phyloP scores from a whole-genome alignment of 92 coral and sea anemone genomes.

The Epizoanthus stellaris region DNA sequence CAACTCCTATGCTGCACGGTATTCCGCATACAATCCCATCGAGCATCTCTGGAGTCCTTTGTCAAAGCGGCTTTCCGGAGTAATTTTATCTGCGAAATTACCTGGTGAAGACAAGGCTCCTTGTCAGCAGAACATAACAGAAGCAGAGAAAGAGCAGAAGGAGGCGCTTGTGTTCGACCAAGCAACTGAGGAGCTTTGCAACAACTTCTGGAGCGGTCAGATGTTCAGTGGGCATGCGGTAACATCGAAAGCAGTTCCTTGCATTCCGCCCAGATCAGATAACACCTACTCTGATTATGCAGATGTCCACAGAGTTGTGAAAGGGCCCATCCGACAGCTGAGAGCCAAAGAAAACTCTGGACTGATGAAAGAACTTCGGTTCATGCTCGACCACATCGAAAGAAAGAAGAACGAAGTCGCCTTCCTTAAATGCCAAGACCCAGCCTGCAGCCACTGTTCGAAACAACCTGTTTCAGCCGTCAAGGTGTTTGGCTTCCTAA shows the following conservation, averaged over 20 bases:
- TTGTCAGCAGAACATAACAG: not conserved
- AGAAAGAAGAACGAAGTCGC: slow-evolving; percentile 46
- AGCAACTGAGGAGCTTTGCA: slow-evolving; percentile 24
- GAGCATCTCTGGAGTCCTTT: slow-evolving; percentile 57
- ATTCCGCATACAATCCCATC: slow-evolving; percentile 55
- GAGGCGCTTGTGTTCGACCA: slow-evolving; percentile 37
- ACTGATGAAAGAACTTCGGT: slow-evolving; percentile 14
- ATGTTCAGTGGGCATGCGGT: slow-evolving; percentile 35
- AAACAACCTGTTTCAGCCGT: slow-evolving; percentile 45
- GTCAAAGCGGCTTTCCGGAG: slow-evolving; percentile 38
- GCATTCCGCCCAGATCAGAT: not conserved
- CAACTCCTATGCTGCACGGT: slow-evolving; percentile 40
- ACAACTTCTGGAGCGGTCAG: slow-evolving; percentile 32
- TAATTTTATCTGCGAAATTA: slow-evolving; percentile 15
- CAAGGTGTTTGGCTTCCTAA: slow-evolving; percentile 2
- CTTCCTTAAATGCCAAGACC: slow-evolving; percentile 49
- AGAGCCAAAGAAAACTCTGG: not conserved
- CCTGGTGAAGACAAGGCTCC: slow-evolving; percentile 25
- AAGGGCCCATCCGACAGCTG: slow-evolving; percentile 12
- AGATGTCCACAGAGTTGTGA: slow-evolving; percentile 1
- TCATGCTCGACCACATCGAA: slow-evolving; percentile 34
- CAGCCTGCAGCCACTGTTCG: slow-evolving; percentile 43
- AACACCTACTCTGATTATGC: not conserved
- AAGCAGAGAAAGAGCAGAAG: slow-evolving; percentile 26
- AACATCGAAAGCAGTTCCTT: slow-evolving; percentile 4